Conservation (phyloP, 2,797 vertebrate genomes). For the Crocidura indochinensis region DNA sequence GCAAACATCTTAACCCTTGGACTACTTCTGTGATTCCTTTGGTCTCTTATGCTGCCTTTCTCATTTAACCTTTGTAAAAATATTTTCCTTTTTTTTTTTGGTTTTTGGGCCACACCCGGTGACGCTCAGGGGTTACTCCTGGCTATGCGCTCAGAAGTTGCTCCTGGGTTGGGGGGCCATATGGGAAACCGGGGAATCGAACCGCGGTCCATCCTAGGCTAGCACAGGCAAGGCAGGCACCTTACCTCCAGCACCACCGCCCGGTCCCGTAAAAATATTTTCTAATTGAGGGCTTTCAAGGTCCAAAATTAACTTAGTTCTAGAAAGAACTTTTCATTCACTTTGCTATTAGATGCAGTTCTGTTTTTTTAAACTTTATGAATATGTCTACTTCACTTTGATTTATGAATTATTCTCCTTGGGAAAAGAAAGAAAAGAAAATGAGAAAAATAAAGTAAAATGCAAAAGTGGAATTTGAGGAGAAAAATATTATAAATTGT, state of each 20-base stretch:
- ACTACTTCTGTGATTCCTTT: slow-evolving; percentile 21
- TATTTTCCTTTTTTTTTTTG: too few species aligned
- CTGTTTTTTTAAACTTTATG: background rate
- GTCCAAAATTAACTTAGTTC: background rate
- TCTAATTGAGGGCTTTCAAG: too few species aligned
- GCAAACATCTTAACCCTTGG: slow-evolving; percentile 10
- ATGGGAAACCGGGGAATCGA: too few species aligned
- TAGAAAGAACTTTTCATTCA: slow-evolving; percentile 49
- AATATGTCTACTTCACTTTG: slow-evolving; percentile 61
- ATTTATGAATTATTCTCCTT: slow-evolving; percentile 50
- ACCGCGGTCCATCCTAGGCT: too few species aligned
- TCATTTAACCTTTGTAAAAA: slow-evolving; percentile 30
- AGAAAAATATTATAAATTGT: background rate
- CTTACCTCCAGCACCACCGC: too few species aligned
- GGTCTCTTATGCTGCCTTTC: background rate
- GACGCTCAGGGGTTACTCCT: too few species aligned
- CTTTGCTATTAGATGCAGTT: slow-evolving; percentile 6
- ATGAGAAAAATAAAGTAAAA: slow-evolving; percentile 38
- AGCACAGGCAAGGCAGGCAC: too few species aligned
- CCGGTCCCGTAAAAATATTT: too few species aligned
- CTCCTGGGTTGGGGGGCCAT: too few species aligned
- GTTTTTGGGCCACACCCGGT: too few species aligned
- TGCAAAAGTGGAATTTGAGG: slow-evolving; percentile 20
- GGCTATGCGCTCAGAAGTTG: too few species aligned
- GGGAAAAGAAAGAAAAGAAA: slow-evolving; percentile 50